Conservation (phyloP, 2,888 invertebrate genomes). For the Limnephilus rhombicus region DNA sequence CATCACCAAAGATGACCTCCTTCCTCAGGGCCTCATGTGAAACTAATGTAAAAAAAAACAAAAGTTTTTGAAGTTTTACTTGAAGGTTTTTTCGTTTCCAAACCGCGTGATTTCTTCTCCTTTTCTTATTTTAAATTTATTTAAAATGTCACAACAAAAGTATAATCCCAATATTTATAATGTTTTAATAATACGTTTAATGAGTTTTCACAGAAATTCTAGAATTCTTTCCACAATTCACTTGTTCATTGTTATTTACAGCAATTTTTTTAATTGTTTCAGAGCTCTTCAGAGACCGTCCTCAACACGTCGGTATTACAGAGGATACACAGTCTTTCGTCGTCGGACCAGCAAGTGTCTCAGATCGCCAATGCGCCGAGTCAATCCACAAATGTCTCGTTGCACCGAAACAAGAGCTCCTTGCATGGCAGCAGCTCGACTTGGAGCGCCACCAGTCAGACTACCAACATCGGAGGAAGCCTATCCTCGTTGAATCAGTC, state of each 20-base stretch:
- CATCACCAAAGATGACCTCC: too few species aligned
- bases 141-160: too few species aligned
- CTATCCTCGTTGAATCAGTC: slow-evolving; percentile 72
- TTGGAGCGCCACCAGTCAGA: slow-evolving; percentile 51
- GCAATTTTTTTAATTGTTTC: slow-evolving; percentile 67
- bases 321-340: slow-evolving; percentile 57
- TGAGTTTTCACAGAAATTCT: too few species aligned
- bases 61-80: too few species aligned
- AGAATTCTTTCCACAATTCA: not conserved
- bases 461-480: slow-evolving; percentile 72
- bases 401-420: slow-evolving; percentile 75
- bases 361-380: slow-evolving; percentile 41
- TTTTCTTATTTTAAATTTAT: too few species aligned
- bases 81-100: too few species aligned
- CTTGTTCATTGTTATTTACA: not conserved
- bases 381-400: slow-evolving; percentile 69
- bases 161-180: too few species aligned
- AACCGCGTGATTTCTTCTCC: too few species aligned
- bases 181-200: too few species aligned
- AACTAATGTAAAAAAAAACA: too few species aligned
- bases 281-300: slow-evolving; percentile 81
- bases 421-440: slow-evolving; percentile 70
- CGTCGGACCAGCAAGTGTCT: slow-evolving; percentile 41
- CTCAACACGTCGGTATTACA: slow-evolving; percentile 69
- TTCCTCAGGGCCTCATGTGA: too few species aligned